Evolutionary conservation across 1,140 invertebrate genomes (phyloP).

Genomic region (Ruditapes philippinarum): DNA sequence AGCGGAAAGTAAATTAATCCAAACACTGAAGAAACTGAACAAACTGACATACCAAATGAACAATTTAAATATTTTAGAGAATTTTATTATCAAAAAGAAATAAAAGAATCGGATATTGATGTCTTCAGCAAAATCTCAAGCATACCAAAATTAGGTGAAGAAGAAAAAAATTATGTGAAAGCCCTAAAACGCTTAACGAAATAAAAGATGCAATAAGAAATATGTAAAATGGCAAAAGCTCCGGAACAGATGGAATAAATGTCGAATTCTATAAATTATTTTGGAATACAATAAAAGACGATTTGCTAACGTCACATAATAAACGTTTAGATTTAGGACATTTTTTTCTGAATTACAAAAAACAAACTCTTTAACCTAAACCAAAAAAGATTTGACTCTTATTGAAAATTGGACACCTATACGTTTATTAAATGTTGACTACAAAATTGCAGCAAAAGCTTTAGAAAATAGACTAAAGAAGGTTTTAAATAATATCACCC

Average conservation of each 20-base stretch:
- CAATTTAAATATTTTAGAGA: too few species aligned
- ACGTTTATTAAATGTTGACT: constrained; percentile 58
- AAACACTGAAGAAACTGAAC: too few species aligned
- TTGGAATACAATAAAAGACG: constrained; percentile 34
- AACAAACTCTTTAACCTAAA: constrained; percentile 64
- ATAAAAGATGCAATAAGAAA: too few species aligned
- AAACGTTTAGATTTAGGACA: not conserved
- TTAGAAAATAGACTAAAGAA: constrained; percentile 33
- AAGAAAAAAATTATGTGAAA: too few species aligned
- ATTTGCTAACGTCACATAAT: constrained; percentile 28
- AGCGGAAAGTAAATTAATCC: too few species aligned
- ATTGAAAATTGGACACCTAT: constrained; percentile 72
- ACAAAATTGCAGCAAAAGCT: constrained; percentile 35
- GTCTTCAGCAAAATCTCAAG: too few species aligned
- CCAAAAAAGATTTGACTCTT: constrained; percentile 18
- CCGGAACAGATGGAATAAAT: constrained; percentile 63
- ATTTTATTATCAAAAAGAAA: too few species aligned
- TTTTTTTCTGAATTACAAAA: constrained; percentile 28
- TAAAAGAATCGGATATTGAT: too few species aligned
- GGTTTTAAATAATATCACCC: constrained; percentile 14
- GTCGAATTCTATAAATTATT: not conserved
- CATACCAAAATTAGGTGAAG: too few species aligned
- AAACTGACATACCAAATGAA: too few species aligned
- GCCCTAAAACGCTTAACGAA: too few species aligned
- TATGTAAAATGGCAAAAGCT: constrained; percentile 14